phyloP scores from a whole-genome alignment of 2,797 vertebrate genomes.

The Sebastes kiyomatsui region DNA sequence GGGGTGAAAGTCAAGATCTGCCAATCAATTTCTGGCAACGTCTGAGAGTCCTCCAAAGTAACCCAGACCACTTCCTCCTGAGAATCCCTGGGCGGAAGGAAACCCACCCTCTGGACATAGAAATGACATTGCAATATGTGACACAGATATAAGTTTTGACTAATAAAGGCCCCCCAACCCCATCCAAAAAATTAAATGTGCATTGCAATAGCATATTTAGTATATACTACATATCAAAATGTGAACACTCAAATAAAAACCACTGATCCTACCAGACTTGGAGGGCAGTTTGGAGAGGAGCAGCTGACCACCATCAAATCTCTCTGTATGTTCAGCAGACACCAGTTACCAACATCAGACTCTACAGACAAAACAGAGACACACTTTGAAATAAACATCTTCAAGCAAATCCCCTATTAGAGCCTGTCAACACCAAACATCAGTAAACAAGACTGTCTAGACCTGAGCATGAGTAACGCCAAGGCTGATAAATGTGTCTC shows the following conservation, averaged over 20 bases:
- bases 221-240: neutral
- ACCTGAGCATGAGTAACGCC: neutral
- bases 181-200: neutral
- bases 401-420: neutral
- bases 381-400: neutral
- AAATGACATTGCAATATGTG: neutral
- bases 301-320: constrained; percentile 93
- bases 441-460: neutral
- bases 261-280: constrained; percentile 85
- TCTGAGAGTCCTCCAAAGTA: constrained; percentile 87
- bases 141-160: neutral
- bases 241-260: neutral
- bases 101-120: constrained; percentile 88
- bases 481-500: constrained; percentile 34
- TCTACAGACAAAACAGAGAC: constrained; percentile 59
- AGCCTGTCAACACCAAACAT: neutral
- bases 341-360: constrained; percentile 87
- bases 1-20: constrained; percentile 85
- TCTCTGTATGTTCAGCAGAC: constrained; percentile 87
- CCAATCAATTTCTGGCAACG: constrained; percentile 88
- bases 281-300: constrained; percentile 91
- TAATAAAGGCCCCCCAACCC: neutral
- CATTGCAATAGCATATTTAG: neutral
- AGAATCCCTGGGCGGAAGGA: constrained; percentile 84
- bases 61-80: constrained; percentile 87